These are phyloP conservation scores for Enteromius mattozi DNA, from an alignment of 2,797 vertebrate species.

Conservation along the genomic window DNA sequence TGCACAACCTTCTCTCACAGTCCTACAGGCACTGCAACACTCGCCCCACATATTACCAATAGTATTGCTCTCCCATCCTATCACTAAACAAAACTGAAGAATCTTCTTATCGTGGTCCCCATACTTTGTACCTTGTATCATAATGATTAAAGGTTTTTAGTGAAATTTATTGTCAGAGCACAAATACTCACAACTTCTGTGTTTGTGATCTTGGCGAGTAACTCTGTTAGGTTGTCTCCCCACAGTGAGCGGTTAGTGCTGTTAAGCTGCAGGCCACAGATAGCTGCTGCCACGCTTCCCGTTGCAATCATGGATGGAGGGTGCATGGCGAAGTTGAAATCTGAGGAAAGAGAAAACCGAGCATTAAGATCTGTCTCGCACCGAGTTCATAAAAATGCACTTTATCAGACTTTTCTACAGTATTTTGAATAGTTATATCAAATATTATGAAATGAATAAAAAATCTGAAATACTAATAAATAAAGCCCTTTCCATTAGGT, in stretches of 20 bases:
- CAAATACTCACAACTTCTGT: constrained; percentile 92
- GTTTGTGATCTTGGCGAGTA: constrained; percentile 97
- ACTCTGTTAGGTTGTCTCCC: constrained; percentile 87
- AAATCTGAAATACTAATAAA: constrained; percentile 71
- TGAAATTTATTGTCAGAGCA: background rate
- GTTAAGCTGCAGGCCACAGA: constrained; percentile 94
- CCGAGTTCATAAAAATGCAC: constrained; percentile 1
- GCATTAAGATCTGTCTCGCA: background rate
- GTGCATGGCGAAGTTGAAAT: constrained; percentile 96
- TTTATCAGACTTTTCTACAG: background rate
- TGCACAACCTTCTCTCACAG: constrained; percentile 50
- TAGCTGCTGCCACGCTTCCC: constrained; percentile 93
- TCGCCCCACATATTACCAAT: constrained; percentile 7
- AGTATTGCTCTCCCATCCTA: background rate
- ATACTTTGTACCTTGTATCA: background rate
- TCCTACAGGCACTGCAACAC: constrained; percentile 14
- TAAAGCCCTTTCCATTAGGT: constrained; percentile 65
- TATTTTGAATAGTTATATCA: background rate
- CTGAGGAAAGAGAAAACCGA: constrained; percentile 71
- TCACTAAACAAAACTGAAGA: background rate
- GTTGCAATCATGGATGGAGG: constrained; percentile 98
- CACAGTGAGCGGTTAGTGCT: constrained; percentile 82
- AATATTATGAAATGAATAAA: background rate
- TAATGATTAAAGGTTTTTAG: background rate
- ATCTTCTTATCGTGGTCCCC: background rate